Evolutionary conservation across 2,113 vertebrate species (phyloP).

Genomic region (Chelonoidis abingdonii): DNA sequence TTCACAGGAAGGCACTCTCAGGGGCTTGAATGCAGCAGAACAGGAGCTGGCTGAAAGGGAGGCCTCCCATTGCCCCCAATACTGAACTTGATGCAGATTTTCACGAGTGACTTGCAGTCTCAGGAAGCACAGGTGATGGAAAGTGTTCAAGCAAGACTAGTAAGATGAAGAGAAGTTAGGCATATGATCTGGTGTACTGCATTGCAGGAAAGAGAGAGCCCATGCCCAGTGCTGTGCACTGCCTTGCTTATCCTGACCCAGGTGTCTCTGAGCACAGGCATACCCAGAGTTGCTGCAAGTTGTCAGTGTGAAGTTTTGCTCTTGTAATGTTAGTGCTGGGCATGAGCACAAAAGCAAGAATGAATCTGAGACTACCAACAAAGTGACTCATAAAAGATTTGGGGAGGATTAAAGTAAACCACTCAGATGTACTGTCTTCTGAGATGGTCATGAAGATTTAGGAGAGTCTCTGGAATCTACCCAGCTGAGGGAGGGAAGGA

Average conservation of each 20-base stretch:
- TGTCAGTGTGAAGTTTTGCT: background rate
- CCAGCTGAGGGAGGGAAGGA: conserved; percentile 15
- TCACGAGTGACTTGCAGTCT: conserved; percentile 40
- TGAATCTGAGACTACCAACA: conserved; percentile 9
- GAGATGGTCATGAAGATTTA: conserved; percentile 20
- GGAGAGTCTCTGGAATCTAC: conserved; percentile 7
- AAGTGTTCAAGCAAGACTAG: conserved; percentile 42
- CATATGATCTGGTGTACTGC: conserved; percentile 2
- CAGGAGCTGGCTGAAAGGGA: conserved; percentile 34
- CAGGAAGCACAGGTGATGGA: conserved; percentile 27
- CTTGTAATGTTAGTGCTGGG: conserved; percentile 14
- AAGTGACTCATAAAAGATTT: conserved; percentile 33
- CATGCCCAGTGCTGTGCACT: conserved; percentile 29
- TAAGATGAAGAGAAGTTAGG: conserved; percentile 39
- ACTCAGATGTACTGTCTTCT: conserved; percentile 7
- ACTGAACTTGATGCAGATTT: conserved; percentile 1
- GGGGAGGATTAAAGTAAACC: conserved; percentile 20
- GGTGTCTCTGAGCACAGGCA: conserved; percentile 24
- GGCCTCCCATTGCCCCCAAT: background rate
- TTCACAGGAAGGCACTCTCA: conserved; percentile 20
- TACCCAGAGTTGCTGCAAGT: background rate
- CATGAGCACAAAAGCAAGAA: background rate
- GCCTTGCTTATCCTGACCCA: conserved; percentile 35
- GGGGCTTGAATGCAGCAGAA: conserved; percentile 12
- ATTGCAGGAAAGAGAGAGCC: conserved; percentile 1